Evolutionary conservation across 2,888 invertebrate species (phyloP), one percentile per base, ranked within the genome.

Genomic region (Tipula helvola): DNA sequence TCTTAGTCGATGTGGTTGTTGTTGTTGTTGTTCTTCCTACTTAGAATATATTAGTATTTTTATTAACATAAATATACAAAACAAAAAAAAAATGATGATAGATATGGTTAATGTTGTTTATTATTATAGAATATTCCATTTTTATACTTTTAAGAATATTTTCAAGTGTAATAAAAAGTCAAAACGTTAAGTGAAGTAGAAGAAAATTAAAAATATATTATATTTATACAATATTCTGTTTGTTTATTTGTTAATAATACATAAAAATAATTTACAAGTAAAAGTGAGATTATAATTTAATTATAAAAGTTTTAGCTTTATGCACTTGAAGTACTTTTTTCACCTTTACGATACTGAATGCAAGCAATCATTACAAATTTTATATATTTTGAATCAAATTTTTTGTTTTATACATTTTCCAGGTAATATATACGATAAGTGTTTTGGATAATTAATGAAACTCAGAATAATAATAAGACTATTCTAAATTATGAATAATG

Each of bases 61-160:
- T 71, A 71, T 71, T 71, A 71, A 28, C 71, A 71, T 71, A 71
- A 71, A 71, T 71, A 71, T 71, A 71, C 71, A 71, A 71, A 71
- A 57, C 16, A 28, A 71, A 71, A 52, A 52, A 52, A 52, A 71
- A 13, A 71, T 3, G 71, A 71, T 71, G 71, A 71, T 71, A 71
- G 71, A 71, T 71, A 71, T 71, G 71, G 71, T 71, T 71, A 71
- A 71, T 71, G 71, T 71, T 71, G 71, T 71, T 71, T 71, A 71
- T 71, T 71, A 71, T 71, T 71, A 71, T 71, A 12, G 18, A 71
- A 71, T 71, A 71, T 71, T 71, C 71, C 52, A 16, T 16, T 52
- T 52, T 71, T 71, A 28, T 71, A 71, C 71, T 71, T 71, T 71
- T 71, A 71, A 52, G 28, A 28, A 71, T n/a, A n/a, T 71, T 71